Evolutionary conservation across 2,113 vertebrate species (phyloP).

Genomic region (Tretioscincus oriximinensis): DNA sequence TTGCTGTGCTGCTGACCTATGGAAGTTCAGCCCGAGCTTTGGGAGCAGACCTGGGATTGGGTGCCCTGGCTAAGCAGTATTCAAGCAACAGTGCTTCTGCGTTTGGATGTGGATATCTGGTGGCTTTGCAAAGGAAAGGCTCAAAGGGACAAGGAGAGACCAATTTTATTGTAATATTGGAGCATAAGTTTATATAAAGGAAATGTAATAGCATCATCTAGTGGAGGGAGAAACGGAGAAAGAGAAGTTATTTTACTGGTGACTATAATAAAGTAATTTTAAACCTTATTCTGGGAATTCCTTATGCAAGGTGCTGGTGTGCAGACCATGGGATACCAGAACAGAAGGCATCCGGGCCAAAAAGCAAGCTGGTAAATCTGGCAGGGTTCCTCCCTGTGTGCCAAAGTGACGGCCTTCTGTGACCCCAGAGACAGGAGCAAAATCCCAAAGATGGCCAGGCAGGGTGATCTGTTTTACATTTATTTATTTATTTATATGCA

Average conservation of each 20-base stretch:
- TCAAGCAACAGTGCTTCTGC: no score
- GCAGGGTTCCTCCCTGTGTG: not conserved
- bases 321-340: not conserved
- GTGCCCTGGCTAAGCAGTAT: not conserved
- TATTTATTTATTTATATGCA: no score
- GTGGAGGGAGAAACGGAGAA: constrained; percentile 8
- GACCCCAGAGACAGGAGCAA: no score
- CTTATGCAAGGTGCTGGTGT: not conserved
- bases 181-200: constrained; percentile 7
- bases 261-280: no score
- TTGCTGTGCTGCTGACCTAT: not conserved
- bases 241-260: not conserved
- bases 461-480: no score
- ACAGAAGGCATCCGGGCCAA: no score
- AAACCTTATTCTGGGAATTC: no score
- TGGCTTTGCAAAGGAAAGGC: not conserved
- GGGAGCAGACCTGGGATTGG: not conserved
- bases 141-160: not conserved
- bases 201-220: constrained; percentile 50
- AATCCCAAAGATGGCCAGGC: no score
- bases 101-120: not conserved
- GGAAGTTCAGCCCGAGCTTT: not conserved
- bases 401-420: no score
- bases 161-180: not conserved
- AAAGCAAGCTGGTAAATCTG: no score